These are phyloP conservation scores for Phodopus roborovskii DNA, from an alignment of 2,113 vertebrate species.

Conservation along the genomic window DNA sequence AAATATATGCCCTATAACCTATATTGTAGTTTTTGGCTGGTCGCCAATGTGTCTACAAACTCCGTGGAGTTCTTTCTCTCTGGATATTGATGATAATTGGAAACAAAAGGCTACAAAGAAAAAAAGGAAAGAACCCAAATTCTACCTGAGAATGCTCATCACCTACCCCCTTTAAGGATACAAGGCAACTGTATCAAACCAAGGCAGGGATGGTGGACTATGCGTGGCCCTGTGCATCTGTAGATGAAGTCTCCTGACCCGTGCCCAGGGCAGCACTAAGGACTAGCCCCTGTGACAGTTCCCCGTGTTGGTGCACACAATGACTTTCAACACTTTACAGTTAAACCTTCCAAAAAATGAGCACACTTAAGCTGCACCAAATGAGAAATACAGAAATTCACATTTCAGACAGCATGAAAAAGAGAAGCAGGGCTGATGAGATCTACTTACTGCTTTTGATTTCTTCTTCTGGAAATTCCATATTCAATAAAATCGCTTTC, in stretches of 20 bases:
- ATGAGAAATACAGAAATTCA: neutral
- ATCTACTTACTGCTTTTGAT: neutral
- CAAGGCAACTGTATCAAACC: neutral
- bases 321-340: neutral
- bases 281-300: neutral
- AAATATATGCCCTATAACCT: neutral
- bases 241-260: neutral
- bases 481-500: neutral
- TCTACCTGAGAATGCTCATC: neutral
- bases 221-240: neutral
- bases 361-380: neutral
- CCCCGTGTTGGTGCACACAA: neutral
- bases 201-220: neutral
- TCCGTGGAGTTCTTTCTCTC: conserved; percentile 9
- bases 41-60: neutral
- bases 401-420: conserved; percentile 39
- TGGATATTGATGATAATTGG: neutral
- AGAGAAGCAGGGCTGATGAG: neutral
- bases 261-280: neutral
- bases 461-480: conserved; percentile 7
- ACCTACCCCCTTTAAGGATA: neutral
- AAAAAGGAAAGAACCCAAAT: neutral
- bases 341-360: neutral
- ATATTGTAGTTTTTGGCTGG: conserved; percentile 14
- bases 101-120: neutral